phyloP scores from a whole-genome alignment of 53 echinoderm and acorn worm genomes.

The Holothuria scabra region DNA sequence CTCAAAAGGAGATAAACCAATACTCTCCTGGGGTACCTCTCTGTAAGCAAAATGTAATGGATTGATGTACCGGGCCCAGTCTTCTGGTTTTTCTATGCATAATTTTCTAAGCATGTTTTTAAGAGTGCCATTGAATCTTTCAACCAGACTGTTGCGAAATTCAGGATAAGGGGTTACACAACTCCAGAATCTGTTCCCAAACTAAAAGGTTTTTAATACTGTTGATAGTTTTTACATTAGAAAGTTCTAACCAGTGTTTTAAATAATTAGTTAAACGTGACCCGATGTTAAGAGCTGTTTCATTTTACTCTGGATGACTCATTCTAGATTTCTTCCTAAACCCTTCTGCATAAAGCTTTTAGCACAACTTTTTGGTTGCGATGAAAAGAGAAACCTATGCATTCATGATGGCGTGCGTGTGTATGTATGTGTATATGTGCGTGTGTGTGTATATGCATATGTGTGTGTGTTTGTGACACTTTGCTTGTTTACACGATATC shows the following conservation, averaged over 20 bases:
- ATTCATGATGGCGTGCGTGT: no score
- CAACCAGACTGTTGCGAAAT: constrained; percentile 45
- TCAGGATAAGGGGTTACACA: constrained; percentile 51
- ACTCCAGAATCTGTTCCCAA: constrained; percentile 46
- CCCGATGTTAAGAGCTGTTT: not conserved
- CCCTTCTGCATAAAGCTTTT: constrained; percentile 44
- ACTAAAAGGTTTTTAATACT: constrained; percentile 12
- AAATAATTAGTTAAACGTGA: constrained; percentile 41
- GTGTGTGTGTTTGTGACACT: no score
- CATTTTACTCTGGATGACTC: constrained; percentile 22
- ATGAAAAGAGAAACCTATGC: no score
- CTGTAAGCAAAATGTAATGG: constrained; percentile 30
- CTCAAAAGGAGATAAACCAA: constrained; percentile 41
- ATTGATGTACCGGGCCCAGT: constrained; percentile 39
- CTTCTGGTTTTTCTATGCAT: constrained; percentile 27
- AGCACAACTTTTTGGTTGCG: constrained; percentile 9
- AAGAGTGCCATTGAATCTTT: constrained; percentile 53
- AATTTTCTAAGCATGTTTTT: constrained; percentile 52
- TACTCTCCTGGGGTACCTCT: constrained; percentile 43
- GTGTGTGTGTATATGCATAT: no score
- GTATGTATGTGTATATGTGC: no score
- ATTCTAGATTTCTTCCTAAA: constrained; percentile 44
- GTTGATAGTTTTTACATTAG: not conserved
- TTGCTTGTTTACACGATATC: no score
- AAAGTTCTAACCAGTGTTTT: constrained; percentile 42